Conservation (phyloP, 2,113 vertebrate genomes). For the Thermophis baileyi region DNA sequence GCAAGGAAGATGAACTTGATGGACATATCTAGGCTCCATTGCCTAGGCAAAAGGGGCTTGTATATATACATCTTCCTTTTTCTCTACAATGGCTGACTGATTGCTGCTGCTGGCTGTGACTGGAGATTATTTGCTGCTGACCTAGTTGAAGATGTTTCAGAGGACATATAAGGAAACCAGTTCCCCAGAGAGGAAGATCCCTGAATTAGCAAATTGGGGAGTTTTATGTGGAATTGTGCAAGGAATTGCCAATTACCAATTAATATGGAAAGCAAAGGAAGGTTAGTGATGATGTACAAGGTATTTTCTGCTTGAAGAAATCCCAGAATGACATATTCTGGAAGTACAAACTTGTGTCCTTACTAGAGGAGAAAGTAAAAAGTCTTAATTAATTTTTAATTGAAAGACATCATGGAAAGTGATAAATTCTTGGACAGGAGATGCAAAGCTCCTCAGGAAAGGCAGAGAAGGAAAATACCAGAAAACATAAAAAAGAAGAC, state of each 20-base stretch:
- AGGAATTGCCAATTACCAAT: neutral
- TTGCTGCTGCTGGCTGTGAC: neutral
- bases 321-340: neutral
- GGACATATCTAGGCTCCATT: neutral
- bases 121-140: neutral
- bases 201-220: neutral
- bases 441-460: neutral
- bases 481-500: neutral
- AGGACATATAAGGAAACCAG: neutral
- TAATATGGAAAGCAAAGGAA: neutral
- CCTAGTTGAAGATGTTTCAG: neutral
- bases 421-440: neutral
- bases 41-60: neutral
- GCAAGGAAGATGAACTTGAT: neutral
- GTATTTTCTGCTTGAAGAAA: neutral
- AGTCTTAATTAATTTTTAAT: neutral
- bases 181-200: neutral
- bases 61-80: neutral
- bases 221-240: neutral
- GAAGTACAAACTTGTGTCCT: neutral
- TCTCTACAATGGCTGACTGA: neutral
- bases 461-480: neutral
- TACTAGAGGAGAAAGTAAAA: neutral
- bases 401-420: neutral
- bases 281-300: neutral